Percentiles rank a stretch among this genome's conserved stretches.
Conservation (phyloP, 2,113 vertebrate genomes). For the Xyliphius kryptos region DNA sequence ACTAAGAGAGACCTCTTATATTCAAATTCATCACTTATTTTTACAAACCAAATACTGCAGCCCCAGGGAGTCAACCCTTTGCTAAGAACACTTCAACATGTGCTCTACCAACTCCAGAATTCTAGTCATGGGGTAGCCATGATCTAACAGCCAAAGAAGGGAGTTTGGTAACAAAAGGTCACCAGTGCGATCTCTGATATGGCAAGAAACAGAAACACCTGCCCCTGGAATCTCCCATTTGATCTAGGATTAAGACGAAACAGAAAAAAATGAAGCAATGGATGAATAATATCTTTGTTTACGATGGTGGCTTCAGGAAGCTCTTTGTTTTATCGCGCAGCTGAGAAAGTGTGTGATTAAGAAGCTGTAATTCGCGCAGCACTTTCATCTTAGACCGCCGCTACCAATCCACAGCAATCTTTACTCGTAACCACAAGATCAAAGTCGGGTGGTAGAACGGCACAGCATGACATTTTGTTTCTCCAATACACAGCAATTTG, state of each 20-base stretch:
- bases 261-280: neutral
- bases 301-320: neutral
- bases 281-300: neutral
- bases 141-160: too few species aligned
- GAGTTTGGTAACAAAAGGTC: too few species aligned
- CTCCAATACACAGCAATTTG: neutral
- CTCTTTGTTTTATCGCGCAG: neutral
- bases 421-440: slow-evolving; percentile 3
- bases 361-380: slow-evolving; percentile 25
- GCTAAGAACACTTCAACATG: too few species aligned
- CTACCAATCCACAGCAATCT: neutral
- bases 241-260: neutral
- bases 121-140: too few species aligned
- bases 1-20: neutral
- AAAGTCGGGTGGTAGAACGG: slow-evolving; percentile 1
- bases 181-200: too few species aligned
- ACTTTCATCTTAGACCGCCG: slow-evolving; percentile 19
- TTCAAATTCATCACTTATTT: neutral
- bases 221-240: neutral
- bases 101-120: too few species aligned
- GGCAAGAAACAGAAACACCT: neutral
- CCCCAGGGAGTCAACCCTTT: too few species aligned
- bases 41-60: too few species aligned
- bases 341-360: neutral
- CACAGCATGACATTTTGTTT: neutral